Evolutionary conservation across 2,888 invertebrate species (phyloP), one percentile per base, ranked within the genome.

Genomic region (Nebria salina): DNA sequence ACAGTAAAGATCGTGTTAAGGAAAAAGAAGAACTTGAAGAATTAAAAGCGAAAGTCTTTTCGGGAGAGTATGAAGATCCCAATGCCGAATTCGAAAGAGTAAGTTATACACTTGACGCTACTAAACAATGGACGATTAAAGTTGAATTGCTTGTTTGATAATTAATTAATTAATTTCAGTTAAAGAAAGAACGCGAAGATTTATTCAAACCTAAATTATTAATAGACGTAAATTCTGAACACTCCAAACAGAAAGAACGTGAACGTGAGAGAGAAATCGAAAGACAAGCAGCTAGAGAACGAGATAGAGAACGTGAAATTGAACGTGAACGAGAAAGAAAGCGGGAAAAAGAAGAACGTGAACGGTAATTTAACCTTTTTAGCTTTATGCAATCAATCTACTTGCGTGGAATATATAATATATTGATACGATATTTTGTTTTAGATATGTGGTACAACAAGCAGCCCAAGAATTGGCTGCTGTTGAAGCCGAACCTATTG

Each of bases 1-100:
- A 99, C 89, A 94, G 93, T 73, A 93, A 96, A 85, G 99, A 99
- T 90, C 91, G 98, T 15, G 93, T 94, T 86, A 95, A 94, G 86
- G 99, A 99, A 89, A 94, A 93, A 86, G 95, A 94, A 85, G 97
- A 98, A 90, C 91, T 98, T 83, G 95, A 95, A 84, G 95, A 96
- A 87, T 91, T 99, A 80, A 93, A 94, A 85, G 92, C 92, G 83
- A 94, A 95, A 87, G 93, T 97, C 85, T 94, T 93, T 86, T 92
- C 93, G 82, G 92, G 92, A 3, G 91, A 93, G 85, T 91, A 91
- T 86, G 91, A 93, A 54, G 92, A 93, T 89, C 92, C 93, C 2
- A 91, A 90, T 81, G 89, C 89, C 5, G 89, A 94, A 87, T 95
- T 92, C 86, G 94, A 94, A 87, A 91, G 92, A 87, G 92, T 93